phyloP scores from a whole-genome alignment of 30 jellyfish, hydroid and myxozoan species.

The Aurelia aurita region DNA sequence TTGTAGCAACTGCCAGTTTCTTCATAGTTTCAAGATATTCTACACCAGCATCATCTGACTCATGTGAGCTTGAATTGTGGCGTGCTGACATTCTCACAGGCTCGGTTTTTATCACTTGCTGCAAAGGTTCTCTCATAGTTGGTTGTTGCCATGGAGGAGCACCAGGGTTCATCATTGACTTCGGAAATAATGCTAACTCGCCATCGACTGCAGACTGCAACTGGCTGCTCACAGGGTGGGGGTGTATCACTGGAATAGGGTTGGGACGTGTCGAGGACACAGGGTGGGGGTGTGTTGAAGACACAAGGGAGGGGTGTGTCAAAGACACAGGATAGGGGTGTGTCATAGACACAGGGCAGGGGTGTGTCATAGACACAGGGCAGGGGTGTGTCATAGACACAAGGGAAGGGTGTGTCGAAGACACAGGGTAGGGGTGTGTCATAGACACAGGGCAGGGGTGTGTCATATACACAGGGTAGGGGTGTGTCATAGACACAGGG shows the following conservation, averaged over 20 bases:
- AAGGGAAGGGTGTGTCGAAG: no score
- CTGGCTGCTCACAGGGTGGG: constrained; percentile 12
- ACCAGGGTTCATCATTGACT: constrained; percentile 1
- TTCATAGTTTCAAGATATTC: constrained; percentile 46
- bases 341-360: background rate
- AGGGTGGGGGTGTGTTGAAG: background rate
- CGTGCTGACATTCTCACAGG: constrained; percentile 15
- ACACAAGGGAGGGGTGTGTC: background rate
- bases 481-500: background rate
- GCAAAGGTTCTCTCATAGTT: constrained; percentile 20
- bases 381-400: no score
- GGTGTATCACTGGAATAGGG: background rate
- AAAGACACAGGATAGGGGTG: constrained; percentile 5
- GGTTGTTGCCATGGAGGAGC: constrained; percentile 15
- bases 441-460: no score
- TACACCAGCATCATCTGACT: constrained; percentile 6
- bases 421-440: no score
- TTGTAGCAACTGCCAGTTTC: constrained; percentile 46
- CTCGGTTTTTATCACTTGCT: background rate
- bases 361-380: no score
- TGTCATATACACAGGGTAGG: no score
- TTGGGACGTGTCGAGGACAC: no score
- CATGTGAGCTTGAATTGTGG: background rate
- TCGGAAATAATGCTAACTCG: background rate
- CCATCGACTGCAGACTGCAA: constrained; percentile 4